These are phyloP conservation scores for Rynchops niger DNA, from an alignment of 2,113 vertebrate genomes.

Conservation along the genomic window DNA sequence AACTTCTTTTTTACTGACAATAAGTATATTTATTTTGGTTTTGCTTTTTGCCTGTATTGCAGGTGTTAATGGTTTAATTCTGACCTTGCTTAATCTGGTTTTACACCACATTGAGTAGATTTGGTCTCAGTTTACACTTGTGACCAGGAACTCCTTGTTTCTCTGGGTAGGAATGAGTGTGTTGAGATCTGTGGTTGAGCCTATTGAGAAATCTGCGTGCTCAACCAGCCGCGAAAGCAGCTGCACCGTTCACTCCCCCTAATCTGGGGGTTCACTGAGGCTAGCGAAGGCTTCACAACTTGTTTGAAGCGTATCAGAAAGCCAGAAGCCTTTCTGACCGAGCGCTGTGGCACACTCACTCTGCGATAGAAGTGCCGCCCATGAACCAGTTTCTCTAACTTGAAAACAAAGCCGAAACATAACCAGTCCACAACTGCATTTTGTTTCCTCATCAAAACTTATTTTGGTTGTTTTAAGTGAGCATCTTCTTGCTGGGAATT, in stretches of 20 bases:
- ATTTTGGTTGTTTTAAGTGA: neutral
- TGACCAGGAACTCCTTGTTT: neutral
- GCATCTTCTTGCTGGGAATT: neutral
- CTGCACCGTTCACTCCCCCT: neutral
- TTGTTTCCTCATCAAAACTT: neutral
- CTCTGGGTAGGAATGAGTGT: neutral
- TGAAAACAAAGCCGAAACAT: neutral
- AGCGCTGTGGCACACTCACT: neutral
- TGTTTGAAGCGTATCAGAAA: neutral
- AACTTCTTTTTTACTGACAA: neutral
- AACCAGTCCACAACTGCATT: neutral
- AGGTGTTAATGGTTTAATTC: neutral
- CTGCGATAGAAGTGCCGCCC: neutral
- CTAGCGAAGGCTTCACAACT: neutral
- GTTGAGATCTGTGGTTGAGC: neutral
- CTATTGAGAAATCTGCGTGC: constrained; percentile 1
- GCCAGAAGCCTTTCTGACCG: neutral
- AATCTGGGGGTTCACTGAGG: no score
- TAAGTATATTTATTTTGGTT: neutral
- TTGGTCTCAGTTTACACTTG: neutral
- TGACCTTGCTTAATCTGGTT: neutral
- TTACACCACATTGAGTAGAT: neutral
- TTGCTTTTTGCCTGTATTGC: neutral
- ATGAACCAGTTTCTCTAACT: neutral
- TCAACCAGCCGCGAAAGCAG: neutral